These are phyloP conservation scores for Myotis planiceps DNA, from an alignment of 2,797 vertebrate genomes.

Conservation along the genomic window DNA sequence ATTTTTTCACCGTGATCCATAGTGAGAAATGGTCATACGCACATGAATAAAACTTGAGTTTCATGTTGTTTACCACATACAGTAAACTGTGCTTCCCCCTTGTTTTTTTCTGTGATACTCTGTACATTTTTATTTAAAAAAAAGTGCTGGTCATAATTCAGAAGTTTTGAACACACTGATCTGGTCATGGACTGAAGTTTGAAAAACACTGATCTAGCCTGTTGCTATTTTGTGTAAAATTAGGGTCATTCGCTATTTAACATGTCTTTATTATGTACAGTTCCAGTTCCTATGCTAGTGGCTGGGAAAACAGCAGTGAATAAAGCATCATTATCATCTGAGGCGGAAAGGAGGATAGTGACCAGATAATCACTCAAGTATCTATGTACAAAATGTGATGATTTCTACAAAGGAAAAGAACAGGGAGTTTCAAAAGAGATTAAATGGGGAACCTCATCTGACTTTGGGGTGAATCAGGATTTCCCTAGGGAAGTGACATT, in stretches of 20 bases:
- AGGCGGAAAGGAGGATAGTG: not conserved
- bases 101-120: not conserved
- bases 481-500: constrained; percentile 43
- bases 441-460: constrained; percentile 21
- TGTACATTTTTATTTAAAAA: constrained; percentile 18
- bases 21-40: not conserved
- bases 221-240: not conserved
- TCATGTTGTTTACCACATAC: not conserved
- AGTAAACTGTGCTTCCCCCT: not conserved
- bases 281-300: not conserved
- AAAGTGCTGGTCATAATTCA: not conserved
- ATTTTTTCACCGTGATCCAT: not conserved
- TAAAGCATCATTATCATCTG: not conserved
- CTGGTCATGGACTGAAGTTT: not conserved
- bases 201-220: not conserved
- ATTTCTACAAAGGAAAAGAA: not conserved
- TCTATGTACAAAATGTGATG: not conserved
- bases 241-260: not conserved
- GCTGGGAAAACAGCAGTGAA: not conserved
- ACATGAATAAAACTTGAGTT: not conserved
- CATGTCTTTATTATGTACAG: not conserved
- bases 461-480: constrained; percentile 33
- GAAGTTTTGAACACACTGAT: not conserved
- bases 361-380: not conserved
- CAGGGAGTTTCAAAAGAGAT: constrained; percentile 19